phyloP scores from a whole-genome alignment of 1,140 invertebrate genomes.

The Euborellia annulipes region DNA sequence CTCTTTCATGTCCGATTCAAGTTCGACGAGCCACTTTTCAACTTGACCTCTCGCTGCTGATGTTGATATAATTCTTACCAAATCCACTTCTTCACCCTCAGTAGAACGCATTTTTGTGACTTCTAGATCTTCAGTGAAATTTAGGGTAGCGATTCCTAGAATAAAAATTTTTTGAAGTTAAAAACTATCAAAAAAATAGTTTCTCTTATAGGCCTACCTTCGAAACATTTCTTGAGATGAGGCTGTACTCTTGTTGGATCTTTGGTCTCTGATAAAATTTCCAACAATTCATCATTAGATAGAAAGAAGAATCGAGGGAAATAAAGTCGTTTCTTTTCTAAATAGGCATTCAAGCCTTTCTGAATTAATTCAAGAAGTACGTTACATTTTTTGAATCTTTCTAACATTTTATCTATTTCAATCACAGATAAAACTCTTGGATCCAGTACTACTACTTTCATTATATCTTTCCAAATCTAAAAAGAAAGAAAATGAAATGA shows the following conservation, averaged over 20 bases:
- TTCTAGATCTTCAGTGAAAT: slow-evolving; percentile 73
- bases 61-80: slow-evolving; percentile 72
- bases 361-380: slow-evolving; percentile 76
- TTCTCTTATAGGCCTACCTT: slow-evolving; percentile 34
- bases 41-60: slow-evolving; percentile 82
- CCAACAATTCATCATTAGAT: slow-evolving; percentile 89
- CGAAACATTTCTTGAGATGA: slow-evolving; percentile 95
- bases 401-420: slow-evolving; percentile 85
- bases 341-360: slow-evolving; percentile 81
- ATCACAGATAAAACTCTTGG: slow-evolving; percentile 70
- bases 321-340: slow-evolving; percentile 88
- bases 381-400: slow-evolving; percentile 78
- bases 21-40: slow-evolving; percentile 88
- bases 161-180: slow-evolving; percentile 3
- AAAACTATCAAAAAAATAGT: neutral
- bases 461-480: slow-evolving; percentile 82
- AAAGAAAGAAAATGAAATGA: slow-evolving; percentile 3
- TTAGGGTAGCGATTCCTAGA: slow-evolving; percentile 51
- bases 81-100: slow-evolving; percentile 65
- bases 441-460: slow-evolving; percentile 67
- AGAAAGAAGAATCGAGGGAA: slow-evolving; percentile 96
- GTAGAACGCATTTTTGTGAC: slow-evolving; percentile 81
- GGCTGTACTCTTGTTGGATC: slow-evolving; percentile 92
- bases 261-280: slow-evolving; percentile 93
- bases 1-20: slow-evolving; percentile 82